Conservation (phyloP, 2,888 invertebrate genomes). For the Metallyticus violacea region DNA sequence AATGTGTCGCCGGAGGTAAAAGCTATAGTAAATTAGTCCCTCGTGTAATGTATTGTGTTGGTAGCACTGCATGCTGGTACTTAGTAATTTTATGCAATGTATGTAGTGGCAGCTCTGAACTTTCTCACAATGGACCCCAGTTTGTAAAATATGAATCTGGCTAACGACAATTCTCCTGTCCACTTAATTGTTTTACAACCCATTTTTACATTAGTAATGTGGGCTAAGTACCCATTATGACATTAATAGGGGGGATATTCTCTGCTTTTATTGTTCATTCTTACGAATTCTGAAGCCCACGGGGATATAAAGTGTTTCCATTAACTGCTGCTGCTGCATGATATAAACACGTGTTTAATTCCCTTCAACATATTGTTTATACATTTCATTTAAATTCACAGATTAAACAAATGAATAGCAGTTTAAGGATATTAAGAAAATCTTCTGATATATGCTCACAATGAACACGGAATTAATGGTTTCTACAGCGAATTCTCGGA, state of each 20-base stretch:
- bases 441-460: too few relatives aligned
- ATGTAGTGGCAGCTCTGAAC: too few relatives aligned
- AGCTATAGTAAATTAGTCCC: background rate
- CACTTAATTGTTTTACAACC: background rate
- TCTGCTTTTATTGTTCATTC: background rate
- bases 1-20: background rate
- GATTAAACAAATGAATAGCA: too few relatives aligned
- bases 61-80: too few relatives aligned
- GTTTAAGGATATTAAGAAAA: too few relatives aligned
- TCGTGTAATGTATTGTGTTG: background rate
- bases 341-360: background rate
- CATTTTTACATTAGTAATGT: background rate
- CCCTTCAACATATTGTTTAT: too few relatives aligned
- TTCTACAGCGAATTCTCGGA: too few relatives aligned
- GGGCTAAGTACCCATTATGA: background rate
- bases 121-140: background rate
- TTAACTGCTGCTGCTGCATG: background rate
- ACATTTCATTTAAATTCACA: too few relatives aligned
- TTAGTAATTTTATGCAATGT: too few relatives aligned
- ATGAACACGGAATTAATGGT: too few relatives aligned
- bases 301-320: background rate
- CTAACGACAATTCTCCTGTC: background rate
- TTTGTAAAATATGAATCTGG: too few relatives aligned
- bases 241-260: background rate
- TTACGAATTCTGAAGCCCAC: background rate